These are phyloP conservation scores for Lucifuga dentata DNA, from an alignment of 2,113 vertebrate genomes.

Conservation along the genomic window DNA sequence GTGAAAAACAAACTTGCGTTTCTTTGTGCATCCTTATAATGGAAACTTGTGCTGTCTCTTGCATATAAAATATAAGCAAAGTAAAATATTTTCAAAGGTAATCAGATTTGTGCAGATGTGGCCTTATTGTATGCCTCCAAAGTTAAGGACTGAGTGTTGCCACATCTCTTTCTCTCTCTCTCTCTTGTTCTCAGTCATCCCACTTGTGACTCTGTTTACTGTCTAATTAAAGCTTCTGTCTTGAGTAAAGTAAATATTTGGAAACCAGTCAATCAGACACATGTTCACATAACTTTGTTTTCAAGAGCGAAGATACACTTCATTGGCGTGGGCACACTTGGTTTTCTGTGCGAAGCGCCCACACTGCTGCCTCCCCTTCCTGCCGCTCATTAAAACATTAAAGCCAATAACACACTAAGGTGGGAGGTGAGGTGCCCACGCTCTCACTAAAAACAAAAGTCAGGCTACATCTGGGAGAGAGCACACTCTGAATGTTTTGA, in stretches of 20 bases:
- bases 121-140: slow-evolving; percentile 3
- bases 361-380: slow-evolving; percentile 49
- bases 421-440: slow-evolving; percentile 65
- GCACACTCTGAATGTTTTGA: slow-evolving; percentile 68
- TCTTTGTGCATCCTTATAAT: no score
- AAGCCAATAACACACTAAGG: slow-evolving; percentile 56
- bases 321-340: slow-evolving; percentile 33
- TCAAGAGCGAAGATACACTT: slow-evolving; percentile 31
- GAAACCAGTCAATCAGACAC: slow-evolving; percentile 47
- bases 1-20: slow-evolving; percentile 1
- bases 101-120: not conserved
- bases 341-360: slow-evolving; percentile 41
- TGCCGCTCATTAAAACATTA: slow-evolving; percentile 49
- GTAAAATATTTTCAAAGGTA: not conserved
- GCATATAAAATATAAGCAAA: not conserved
- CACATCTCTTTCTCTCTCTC: slow-evolving; percentile 12
- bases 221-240: slow-evolving; percentile 56
- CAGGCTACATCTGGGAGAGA: slow-evolving; percentile 69
- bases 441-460: slow-evolving; percentile 73
- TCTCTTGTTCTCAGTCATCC: slow-evolving; percentile 29
- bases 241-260: slow-evolving; percentile 64
- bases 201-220: slow-evolving; percentile 36
- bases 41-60: slow-evolving; percentile 13
- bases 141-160: not conserved
- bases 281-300: slow-evolving; percentile 33